These are phyloP conservation scores for zebrafish (Danio rerio) DNA, from an alignment of 2,113 vertebrate genomes.

Conservation along the genomic window GRCz12tu NC_133193.1:36747001-36747500, in stretches of 20 bases:
- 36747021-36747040: not conserved
- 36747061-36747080: constrained; percentile 11
- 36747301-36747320: not conserved
- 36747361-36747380: constrained; percentile 30
- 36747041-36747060: not conserved
- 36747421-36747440: not conserved
- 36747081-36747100: not conserved
- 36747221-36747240: not conserved
- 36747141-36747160: constrained; percentile 21
- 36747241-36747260: not conserved
- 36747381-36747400: not conserved
- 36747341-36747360: constrained; percentile 26
- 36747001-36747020: not conserved
- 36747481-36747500: constrained; percentile 2
- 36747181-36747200: constrained; percentile 5
- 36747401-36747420: not conserved
- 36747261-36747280: constrained; percentile 3
- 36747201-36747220: not conserved
- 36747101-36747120: constrained; percentile 20
- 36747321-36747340: constrained; percentile 24
- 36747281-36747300: constrained; percentile 3
- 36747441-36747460: not conserved
- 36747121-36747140: constrained; percentile 5
- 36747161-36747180: not conserved
- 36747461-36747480: not conserved